Evolutionary conservation across 2,888 invertebrate species (phyloP).

Genomic region (Phorcus lineatus): DNA sequence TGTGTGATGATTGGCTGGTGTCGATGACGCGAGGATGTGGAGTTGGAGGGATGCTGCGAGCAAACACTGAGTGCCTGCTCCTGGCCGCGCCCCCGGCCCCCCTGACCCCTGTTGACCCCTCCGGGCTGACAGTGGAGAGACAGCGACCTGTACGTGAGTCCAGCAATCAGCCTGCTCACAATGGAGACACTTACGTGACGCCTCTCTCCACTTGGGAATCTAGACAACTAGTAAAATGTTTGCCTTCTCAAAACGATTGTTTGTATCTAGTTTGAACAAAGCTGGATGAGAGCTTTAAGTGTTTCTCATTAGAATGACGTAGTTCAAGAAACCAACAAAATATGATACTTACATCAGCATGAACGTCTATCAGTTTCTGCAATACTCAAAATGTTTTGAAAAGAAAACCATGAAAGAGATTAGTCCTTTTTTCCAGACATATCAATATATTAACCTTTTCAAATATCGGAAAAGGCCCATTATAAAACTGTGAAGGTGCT

Average conservation of each 20-base stretch:
- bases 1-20: too few relatives aligned
- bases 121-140: background rate
- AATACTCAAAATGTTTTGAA: too few relatives aligned
- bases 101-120: background rate
- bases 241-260: conserved; percentile 20
- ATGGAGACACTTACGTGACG: conserved; percentile 7
- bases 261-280: conserved; percentile 19
- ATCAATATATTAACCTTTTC: too few relatives aligned
- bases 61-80: background rate
- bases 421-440: too few relatives aligned
- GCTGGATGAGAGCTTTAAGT: background rate
- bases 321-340: background rate
- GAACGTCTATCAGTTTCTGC: too few relatives aligned
- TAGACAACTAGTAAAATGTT: conserved; percentile 23
- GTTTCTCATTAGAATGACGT: background rate
- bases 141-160: background rate
- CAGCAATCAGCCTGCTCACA: background rate
- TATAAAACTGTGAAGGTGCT: too few relatives aligned
- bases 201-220: background rate
- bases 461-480: too few relatives aligned
- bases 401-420: too few relatives aligned
- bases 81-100: background rate
- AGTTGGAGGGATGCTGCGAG: background rate
- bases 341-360: too few relatives aligned
- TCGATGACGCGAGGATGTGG: background rate